Evolutionary conservation across 2,113 vertebrate genomes (phyloP), one percentile per base, ranked within the genome.

Genomic region (Nycticorax nycticorax): DNA sequence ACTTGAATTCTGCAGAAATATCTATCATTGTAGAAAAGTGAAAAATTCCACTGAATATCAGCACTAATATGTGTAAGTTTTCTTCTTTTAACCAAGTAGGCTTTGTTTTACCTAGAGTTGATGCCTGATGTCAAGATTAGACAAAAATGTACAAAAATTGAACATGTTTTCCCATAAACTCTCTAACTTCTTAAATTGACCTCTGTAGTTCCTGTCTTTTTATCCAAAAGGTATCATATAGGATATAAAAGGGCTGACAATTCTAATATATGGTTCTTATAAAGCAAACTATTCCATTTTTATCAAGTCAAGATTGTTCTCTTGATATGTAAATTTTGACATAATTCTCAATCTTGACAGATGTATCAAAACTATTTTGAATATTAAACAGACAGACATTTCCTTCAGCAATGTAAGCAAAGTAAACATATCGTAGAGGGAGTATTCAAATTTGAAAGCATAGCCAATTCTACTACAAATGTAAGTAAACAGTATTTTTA

Each of bases 401-500:
- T 95, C 48, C 74, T 87, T 96, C 91, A 86, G 69, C 85, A 93
- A 59, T 77, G 22, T 80, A 94, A 91, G 53, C 27, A 87, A 89
- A 93, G n/a, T 63, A 91, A 92, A 95, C 28, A 52, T 64, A 69
- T 10, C 0, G 0, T 37, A 83, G 47, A 91, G 26, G 26, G 8
- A 50, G 47, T 56, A 71, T 30, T 69, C 45, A 79, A 43, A 92
- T 66, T 84, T 55, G 56, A 92, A 95, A 94, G 19, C 21, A 67
- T 13, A 43, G 62, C 18, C 18, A 78, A 50, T 74, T 85, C 28
- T 57, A 59, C 33, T 89, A 68, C 13, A 90, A 62, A n/a, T 28
- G 15, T 43, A 89, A 84, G 12, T 30, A 20, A 92, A 85, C 9
- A 53, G 6, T 64, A 67, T 21, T 90, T 93, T 85, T 39, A 76